Evolutionary conservation across 2,888 invertebrate genomes (phyloP), one percentile per base, ranked within the genome.

Genomic region (Blera fallax): DNA sequence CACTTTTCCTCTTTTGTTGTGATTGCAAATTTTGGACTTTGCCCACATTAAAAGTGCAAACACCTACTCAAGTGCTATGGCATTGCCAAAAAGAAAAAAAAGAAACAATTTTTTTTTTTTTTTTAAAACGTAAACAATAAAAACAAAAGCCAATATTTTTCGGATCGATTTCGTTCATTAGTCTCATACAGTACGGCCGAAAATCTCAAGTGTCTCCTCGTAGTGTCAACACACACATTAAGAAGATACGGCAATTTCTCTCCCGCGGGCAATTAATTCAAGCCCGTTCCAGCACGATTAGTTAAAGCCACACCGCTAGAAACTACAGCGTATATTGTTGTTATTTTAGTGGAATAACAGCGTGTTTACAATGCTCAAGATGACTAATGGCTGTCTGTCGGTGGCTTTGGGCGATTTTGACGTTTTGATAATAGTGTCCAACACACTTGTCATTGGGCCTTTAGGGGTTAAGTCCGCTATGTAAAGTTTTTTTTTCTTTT

Each of bases 351-450:
- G 45, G 58, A 48, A 78, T 56, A 74, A 74, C 73, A 74, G 48
- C 54, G 40, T 84, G 79, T 67, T 79, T 73, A 78, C 67, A 73
- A 67, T 48, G 56, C 56, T 84, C 50, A 8, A 79, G 48, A 79
- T 79, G 83, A 84, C 79, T 79, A 79, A 84, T 84, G 73, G 64
- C 79, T 69, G 79, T 62, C 79, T 37, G 73, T 34, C 72, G 69
- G 79, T 84, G 32, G 79, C 83, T 54, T 48, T 43, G 27, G 79
- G 83, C 73, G 40, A 64, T 69, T 74, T 73, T 73, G 65, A 80
- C 79, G 50, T 65, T 70, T 54, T 40, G 62, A 79, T 79, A 74
- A 73, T 62, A 56, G 52, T 62, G 72, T 73, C 54, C 18, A 62
- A 69, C 48, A 56, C 62, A 73, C 73, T 84, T 79, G 56, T 56